Evolutionary conservation across 2,888 invertebrate genomes (phyloP).

Genomic region (Neria commutata): DNA sequence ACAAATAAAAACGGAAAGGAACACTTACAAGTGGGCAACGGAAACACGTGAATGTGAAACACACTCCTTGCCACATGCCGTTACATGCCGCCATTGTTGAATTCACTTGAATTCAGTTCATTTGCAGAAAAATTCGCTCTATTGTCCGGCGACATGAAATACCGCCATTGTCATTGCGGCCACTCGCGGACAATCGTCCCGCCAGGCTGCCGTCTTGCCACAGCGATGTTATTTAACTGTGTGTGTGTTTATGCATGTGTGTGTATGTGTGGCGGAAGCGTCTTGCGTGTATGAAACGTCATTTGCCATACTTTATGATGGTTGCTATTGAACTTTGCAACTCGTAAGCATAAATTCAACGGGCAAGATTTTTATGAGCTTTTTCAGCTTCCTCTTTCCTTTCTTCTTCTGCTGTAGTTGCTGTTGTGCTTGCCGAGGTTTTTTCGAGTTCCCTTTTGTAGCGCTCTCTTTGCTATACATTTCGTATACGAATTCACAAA

Average conservation of each 20-base stretch:
- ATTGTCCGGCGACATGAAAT: slow-evolving; percentile 7
- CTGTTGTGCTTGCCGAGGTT: too few relatives aligned
- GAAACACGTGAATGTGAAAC: too few relatives aligned
- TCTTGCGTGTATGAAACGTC: slow-evolving; percentile 28
- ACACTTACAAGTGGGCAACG: too few relatives aligned
- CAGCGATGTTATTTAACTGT: background rate
- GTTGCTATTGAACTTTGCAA: slow-evolving; percentile 52
- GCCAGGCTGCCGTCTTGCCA: background rate
- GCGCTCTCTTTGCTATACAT: too few relatives aligned
- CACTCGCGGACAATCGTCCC: background rate
- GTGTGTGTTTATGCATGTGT: background rate
- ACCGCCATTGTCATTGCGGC: slow-evolving; percentile 25
- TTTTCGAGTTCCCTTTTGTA: too few relatives aligned
- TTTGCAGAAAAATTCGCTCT: slow-evolving; percentile 13
- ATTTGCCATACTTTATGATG: slow-evolving; percentile 51
- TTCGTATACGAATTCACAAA: too few relatives aligned
- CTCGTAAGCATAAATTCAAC: slow-evolving; percentile 53
- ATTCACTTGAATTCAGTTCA: slow-evolving; percentile 6
- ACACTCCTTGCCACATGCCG: too few relatives aligned
- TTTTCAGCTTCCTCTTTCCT: too few relatives aligned
- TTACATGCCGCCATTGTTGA: too few relatives aligned
- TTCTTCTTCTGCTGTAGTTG: too few relatives aligned
- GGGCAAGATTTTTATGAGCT: too few relatives aligned
- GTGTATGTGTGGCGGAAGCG: background rate
- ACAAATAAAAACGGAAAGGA: too few relatives aligned